Base-by-base conservation (phyloP, 2,888 invertebrate genomes). In the Coremacera marginata region DNA sequence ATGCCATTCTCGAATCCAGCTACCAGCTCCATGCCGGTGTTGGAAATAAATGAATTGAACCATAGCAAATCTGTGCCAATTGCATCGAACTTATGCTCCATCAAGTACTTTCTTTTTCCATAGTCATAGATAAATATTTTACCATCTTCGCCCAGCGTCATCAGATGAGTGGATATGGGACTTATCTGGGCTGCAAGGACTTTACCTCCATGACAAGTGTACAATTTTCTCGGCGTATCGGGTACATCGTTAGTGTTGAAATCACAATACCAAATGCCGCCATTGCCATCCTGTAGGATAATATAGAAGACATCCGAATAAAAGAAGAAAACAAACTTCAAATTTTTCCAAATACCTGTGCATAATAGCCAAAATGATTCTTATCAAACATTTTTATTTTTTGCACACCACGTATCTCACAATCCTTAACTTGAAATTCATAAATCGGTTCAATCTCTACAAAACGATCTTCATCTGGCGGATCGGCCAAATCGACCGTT, bases 361-460 rank as follows among this genome's bases (percentile, higher is more conserved):
- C 95, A 87, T 94, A 96, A 92, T 94, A 94, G 68, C 83, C 82
- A 62, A 82, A 86, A 78, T 89, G 90, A 79, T 87, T 85, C n/a
- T 90, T 89, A 79, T 91, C 90, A 76, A 90, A 90, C 0, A 85
- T 83, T 5, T 84, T 80, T 0, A 86, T 83, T 79, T 88, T 88
- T 44, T 88, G 83, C 80, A 89, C 80, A 76, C 85, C 84, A 1
- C 88, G 84, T 22, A 89, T 82, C 71, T 89, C 89, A 31, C 87
- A 88, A 5, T 86, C 80, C 1, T 90, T 90, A 25, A 94, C 93
- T 81, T 92, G 91, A 83, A 95, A 93, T 88, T 97, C 96, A 83
- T 95, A 95, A 75, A 95, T 94, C 1, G 97, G 97, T 86, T 97
- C 96, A 76, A 96, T 92, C 89, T 96, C 94, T 31, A 96, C 93